These are phyloP conservation scores for Heteropelma amictum DNA, from an alignment of 2,888 invertebrate species.

Conservation along the genomic window DNA sequence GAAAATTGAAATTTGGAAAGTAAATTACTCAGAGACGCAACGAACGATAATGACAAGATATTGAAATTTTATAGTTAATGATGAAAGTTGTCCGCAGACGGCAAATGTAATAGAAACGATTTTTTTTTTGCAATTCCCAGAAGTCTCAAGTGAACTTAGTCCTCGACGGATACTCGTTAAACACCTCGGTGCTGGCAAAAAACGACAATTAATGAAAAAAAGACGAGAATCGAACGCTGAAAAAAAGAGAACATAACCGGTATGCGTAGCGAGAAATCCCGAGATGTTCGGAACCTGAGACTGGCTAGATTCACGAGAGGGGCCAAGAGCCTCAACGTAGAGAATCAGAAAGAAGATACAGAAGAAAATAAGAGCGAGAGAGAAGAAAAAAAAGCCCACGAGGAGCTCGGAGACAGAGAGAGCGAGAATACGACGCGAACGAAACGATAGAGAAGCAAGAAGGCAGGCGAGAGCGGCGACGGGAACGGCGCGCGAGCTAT, in stretches of 20 bases:
- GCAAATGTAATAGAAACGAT: no score
- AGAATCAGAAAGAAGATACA: conserved; percentile 21
- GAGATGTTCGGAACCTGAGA: neutral
- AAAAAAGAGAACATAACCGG: conserved; percentile 45
- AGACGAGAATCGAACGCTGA: neutral
- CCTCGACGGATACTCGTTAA: no score
- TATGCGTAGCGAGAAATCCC: no score
- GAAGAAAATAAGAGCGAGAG: conserved; percentile 24
- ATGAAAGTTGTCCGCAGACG: no score
- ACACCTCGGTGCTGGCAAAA: no score
- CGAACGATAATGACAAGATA: no score
- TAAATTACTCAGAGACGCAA: no score
- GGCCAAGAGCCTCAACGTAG: neutral
- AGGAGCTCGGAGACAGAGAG: conserved; percentile 20
- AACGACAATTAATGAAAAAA: neutral
- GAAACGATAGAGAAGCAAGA: conserved; percentile 53
- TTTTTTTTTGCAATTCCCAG: no score
- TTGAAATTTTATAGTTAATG: no score
- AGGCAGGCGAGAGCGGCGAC: conserved; percentile 49
- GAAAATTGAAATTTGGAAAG: no score
- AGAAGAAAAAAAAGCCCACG: conserved; percentile 43
- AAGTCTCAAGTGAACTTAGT: no score
- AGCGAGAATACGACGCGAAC: conserved; percentile 60
- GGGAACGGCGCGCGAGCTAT: conserved; percentile 57
- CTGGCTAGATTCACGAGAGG: neutral